phyloP scores from a whole-genome alignment of 2,113 vertebrate species.

The Indicator maculatus region DNA sequence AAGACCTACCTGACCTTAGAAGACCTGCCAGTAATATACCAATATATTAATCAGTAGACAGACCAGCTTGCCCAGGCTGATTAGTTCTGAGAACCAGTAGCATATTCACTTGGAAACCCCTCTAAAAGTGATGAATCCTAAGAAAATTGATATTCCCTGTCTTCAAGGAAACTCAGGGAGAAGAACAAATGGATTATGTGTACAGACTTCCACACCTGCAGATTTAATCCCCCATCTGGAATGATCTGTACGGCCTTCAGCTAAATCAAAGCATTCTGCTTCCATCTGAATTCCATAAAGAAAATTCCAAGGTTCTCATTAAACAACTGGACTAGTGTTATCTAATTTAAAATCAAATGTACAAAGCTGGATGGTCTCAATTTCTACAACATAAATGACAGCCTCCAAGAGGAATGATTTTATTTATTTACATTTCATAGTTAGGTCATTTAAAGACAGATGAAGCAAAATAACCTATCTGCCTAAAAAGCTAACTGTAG shows the following conservation, averaged over 20 bases:
- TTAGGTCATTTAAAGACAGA: background rate
- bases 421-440: background rate
- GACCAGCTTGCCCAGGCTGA: background rate
- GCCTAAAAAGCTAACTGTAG: background rate
- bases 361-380: background rate
- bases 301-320: background rate
- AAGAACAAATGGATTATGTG: background rate
- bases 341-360: background rate
- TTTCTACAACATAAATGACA: background rate
- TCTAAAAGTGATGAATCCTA: background rate
- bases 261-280: background rate
- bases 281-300: background rate
- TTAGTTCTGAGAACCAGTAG: background rate
- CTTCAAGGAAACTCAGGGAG: background rate
- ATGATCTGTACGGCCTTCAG: background rate
- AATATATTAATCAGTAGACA: background rate
- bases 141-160: background rate
- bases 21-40: background rate
- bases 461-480: background rate
- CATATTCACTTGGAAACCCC: background rate
- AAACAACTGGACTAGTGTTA: background rate
- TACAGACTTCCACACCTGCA: background rate
- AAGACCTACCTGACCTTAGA: background rate
- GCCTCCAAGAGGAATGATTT: background rate
- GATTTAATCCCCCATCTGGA: background rate